phyloP scores from a whole-genome alignment of 1,140 invertebrate species.

The Cherax quadricarinatus region DNA sequence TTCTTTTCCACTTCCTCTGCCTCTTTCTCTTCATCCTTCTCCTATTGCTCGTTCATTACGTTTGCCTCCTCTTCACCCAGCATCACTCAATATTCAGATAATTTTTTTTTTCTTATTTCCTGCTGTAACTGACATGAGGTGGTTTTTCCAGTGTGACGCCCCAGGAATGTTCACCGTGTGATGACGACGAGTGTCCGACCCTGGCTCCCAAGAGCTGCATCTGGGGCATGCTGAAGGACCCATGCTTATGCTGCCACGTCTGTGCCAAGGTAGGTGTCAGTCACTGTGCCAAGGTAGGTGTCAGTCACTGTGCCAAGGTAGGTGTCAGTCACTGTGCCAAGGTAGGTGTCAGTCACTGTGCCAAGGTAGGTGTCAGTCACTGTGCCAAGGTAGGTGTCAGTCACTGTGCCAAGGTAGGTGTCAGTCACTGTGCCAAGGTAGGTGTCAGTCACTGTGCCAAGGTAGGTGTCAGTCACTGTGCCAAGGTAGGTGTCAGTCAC shows the following conservation, averaged over 20 bases:
- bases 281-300: neutral
- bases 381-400: neutral
- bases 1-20: no score
- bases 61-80: no score
- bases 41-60: no score
- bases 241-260: neutral
- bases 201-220: neutral
- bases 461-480: neutral
- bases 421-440: neutral
- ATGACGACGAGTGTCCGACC: neutral
- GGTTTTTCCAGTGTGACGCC: neutral
- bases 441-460: neutral
- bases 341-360: neutral
- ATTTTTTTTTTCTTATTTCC: no score
- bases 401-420: neutral
- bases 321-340: neutral
- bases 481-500: neutral
- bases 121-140: no score
- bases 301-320: neutral
- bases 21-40: no score
- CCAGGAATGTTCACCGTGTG: neutral
- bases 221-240: neutral
- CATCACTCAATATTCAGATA: no score
- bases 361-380: neutral
- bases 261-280: neutral